phyloP scores from a whole-genome alignment of 2,888 invertebrate genomes.

The Argyresthia albistria region DNA sequence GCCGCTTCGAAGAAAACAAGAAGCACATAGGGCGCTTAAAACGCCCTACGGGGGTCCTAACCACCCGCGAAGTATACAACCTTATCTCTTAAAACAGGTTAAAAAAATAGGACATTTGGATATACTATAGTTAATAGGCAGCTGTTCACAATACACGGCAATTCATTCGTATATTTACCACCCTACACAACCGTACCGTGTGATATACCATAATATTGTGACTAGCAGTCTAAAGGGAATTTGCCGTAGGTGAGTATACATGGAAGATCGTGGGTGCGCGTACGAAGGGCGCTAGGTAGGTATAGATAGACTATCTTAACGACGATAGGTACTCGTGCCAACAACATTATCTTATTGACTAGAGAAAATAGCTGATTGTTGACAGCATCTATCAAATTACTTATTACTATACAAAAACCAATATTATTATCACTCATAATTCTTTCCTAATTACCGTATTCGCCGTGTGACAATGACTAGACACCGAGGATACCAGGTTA shows the following conservation, averaged over 20 bases:
- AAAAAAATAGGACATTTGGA: conserved; percentile 72
- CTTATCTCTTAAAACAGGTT: conserved; percentile 69
- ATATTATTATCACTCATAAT: no score
- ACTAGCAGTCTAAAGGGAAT: conserved; percentile 24
- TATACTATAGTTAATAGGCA: conserved; percentile 41
- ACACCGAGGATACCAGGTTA: no score
- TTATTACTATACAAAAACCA: no score
- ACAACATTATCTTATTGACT: no score
- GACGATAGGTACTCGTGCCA: no score
- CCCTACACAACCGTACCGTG: not conserved
- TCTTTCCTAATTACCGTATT: no score
- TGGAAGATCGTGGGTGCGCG: conserved; percentile 62
- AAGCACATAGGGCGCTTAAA: conserved; percentile 55
- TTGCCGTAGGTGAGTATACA: conserved; percentile 49
- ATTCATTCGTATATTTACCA: not conserved
- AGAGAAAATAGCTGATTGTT: no score
- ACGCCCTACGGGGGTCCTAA: conserved; percentile 39
- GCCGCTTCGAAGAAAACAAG: conserved; percentile 62
- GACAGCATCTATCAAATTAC: no score
- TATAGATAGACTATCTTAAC: not conserved
- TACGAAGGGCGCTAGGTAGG: conserved; percentile 50
- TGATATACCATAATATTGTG: not conserved
- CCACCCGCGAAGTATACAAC: conserved; percentile 51
- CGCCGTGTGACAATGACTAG: no score
- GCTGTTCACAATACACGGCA: conserved; percentile 2